Base-by-base conservation (phyloP, 2,888 invertebrate species). In the Dimorphilus gyrociliatus region DNA sequence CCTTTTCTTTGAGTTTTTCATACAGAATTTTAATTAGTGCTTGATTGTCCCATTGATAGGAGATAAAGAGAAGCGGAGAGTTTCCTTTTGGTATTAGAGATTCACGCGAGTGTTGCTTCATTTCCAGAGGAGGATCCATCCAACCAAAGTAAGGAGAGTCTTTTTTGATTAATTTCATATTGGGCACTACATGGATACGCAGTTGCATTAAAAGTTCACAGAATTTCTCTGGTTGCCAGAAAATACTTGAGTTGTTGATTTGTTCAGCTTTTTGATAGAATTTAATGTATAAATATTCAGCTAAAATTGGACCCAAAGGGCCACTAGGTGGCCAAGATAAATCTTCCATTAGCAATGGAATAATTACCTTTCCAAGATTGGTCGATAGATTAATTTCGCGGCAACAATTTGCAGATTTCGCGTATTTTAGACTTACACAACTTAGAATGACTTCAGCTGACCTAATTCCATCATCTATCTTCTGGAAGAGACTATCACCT, bases 281-380 rank as follows among this genome's bases (percentile, higher is more conserved):
- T 13, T 53, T 37, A 27, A 57, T 48, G 35, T 46, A 59, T 13
- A 59, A 38, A 36, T 53, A 55, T 33, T 58, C 55, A 29, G 54
- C 51, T 39, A 58, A 53, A 14, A 59, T 51, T 4, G 57, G 57
- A 8, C 59, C 57, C 53, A 58, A 55, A 8, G 53, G 44, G 4
- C 58, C 58, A 17, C 41, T 37, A 4, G 58, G 57, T n/a, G 58
- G 58, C 58, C 58, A 59, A 7, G 38, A 23, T 44, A 50, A 50
- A 33, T 48, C 48, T 39, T 58, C 57, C 46, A 58, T 47, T 31
- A 54, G 38, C 17, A 58, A 40, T 2, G 58, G 58, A 26, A 58
- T 53, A 18, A 58, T 47, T 1, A 54, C 50, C 28, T 58, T 56
- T 19, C 48, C 47, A 16, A 55, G 36, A 23, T 40, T 52, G 4